Conservation (phyloP, 2,797 vertebrate genomes). For the Pipistrellus nathusii region DNA sequence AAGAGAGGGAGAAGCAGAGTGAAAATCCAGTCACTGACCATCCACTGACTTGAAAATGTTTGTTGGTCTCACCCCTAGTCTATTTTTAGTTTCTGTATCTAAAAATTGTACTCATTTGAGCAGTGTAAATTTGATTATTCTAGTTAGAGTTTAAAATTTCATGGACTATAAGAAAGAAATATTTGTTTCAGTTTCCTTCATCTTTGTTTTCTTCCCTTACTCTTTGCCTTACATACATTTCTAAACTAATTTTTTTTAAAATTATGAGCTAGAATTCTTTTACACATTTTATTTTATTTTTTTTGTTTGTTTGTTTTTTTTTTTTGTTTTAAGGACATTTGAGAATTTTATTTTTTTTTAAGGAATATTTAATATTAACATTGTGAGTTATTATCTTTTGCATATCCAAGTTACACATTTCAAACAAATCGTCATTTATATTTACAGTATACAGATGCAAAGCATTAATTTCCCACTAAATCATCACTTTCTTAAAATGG, state of each 20-base stretch:
- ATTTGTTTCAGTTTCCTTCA: not conserved
- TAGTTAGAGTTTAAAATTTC: not conserved
- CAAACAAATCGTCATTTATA: too few relatives aligned
- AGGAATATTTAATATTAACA: too few relatives aligned
- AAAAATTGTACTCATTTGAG: conserved; percentile 5
- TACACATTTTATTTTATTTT: not conserved
- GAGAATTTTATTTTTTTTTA: too few relatives aligned
- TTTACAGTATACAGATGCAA: too few relatives aligned
- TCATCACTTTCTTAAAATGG: too few relatives aligned
- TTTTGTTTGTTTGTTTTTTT: too few relatives aligned
- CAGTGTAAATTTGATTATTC: not conserved
- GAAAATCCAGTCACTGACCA: not conserved
- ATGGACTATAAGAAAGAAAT: not conserved
- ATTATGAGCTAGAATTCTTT: not conserved
- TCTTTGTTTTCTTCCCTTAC: not conserved
- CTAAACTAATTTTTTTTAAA: not conserved
- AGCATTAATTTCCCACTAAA: too few relatives aligned
- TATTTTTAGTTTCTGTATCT: conserved; percentile 1
- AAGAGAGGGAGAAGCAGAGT: not conserved
- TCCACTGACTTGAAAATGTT: not conserved
- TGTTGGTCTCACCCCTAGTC: not conserved
- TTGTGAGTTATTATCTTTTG: too few relatives aligned
- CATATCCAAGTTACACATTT: too few relatives aligned
- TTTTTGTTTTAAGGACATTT: too few relatives aligned
- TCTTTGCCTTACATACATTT: not conserved